phyloP scores from a whole-genome alignment of 92 coral and sea anemone species.

The Phymanthus crucifer region DNA sequence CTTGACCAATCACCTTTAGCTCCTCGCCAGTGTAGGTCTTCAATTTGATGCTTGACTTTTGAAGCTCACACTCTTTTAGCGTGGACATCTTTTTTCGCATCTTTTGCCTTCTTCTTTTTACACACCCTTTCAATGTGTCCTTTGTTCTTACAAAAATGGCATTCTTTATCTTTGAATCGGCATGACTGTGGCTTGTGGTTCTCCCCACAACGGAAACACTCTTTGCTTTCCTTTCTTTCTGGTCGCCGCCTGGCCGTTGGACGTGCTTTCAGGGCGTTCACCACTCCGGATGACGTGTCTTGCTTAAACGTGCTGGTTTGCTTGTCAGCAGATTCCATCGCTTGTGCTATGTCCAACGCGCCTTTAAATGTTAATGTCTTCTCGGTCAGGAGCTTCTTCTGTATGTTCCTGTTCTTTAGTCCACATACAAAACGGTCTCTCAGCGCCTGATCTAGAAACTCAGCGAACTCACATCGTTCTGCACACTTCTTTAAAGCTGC shows the following conservation, averaged over 20 bases:
- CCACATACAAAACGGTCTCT: constrained; percentile 41
- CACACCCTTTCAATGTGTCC: background rate
- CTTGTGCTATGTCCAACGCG: background rate
- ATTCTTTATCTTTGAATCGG: background rate
- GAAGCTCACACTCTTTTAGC: too few species aligned
- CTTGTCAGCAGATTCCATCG: background rate
- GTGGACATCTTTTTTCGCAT: too few species aligned
- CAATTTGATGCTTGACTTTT: background rate
- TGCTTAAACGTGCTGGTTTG: background rate
- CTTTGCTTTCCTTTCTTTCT: background rate
- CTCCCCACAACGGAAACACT: background rate
- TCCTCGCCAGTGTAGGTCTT: constrained; percentile 2
- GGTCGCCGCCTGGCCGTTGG: background rate
- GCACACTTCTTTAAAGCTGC: constrained; percentile 28
- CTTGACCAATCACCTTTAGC: constrained; percentile 4
- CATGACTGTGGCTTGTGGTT: background rate
- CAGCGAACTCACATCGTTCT: constrained; percentile 30
- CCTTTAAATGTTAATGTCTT: background rate
- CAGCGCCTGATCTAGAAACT: constrained; percentile 18
- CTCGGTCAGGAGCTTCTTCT: background rate
- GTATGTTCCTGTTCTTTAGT: background rate
- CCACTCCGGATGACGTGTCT: background rate
- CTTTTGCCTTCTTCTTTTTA: background rate
- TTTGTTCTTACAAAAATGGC: background rate
- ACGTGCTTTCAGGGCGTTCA: background rate